phyloP scores from a whole-genome alignment of 2,888 invertebrate species.

The Mellilla xanthometata region DNA sequence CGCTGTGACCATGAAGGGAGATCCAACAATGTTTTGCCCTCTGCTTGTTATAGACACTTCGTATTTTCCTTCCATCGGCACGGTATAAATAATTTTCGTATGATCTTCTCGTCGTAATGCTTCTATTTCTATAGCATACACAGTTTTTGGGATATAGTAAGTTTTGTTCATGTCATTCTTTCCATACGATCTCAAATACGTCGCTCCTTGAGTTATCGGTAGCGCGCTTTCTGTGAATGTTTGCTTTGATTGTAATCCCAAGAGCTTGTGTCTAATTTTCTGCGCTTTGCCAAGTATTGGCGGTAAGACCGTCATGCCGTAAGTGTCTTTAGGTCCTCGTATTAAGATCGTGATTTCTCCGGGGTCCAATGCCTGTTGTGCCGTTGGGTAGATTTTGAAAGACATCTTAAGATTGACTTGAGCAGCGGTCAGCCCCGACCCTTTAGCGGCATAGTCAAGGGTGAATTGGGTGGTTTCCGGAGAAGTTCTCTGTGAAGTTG shows the following conservation, averaged over 20 bases:
- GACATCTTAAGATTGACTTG: slow-evolving; percentile 78
- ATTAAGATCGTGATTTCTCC: slow-evolving; percentile 75
- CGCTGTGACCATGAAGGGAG: slow-evolving; percentile 80
- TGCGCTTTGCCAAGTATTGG: slow-evolving; percentile 75
- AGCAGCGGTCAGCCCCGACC: slow-evolving; percentile 83
- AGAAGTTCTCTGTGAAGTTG: slow-evolving; percentile 57
- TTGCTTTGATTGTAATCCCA: slow-evolving; percentile 63
- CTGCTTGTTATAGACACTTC: slow-evolving; percentile 81
- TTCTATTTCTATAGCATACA: slow-evolving; percentile 77
- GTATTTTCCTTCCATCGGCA: slow-evolving; percentile 78
- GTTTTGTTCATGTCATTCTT: slow-evolving; percentile 74
- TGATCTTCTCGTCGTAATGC: slow-evolving; percentile 70
- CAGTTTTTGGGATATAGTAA: slow-evolving; percentile 72
- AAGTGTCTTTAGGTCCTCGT: slow-evolving; percentile 72
- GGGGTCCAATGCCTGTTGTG: slow-evolving; percentile 72
- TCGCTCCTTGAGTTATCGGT: slow-evolving; percentile 70
- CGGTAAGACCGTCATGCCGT: slow-evolving; percentile 68
- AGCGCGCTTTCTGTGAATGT: slow-evolving; percentile 63
- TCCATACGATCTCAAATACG: slow-evolving; percentile 69
- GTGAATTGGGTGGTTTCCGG: slow-evolving; percentile 66
- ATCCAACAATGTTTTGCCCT: slow-evolving; percentile 82
- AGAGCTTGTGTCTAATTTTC: slow-evolving; percentile 66
- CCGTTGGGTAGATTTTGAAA: slow-evolving; percentile 83
- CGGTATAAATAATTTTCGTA: slow-evolving; percentile 76
- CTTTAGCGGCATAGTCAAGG: slow-evolving; percentile 81